Conservation (phyloP, 2,113 vertebrate genomes). For the Gracilinanus agilis region DNA sequence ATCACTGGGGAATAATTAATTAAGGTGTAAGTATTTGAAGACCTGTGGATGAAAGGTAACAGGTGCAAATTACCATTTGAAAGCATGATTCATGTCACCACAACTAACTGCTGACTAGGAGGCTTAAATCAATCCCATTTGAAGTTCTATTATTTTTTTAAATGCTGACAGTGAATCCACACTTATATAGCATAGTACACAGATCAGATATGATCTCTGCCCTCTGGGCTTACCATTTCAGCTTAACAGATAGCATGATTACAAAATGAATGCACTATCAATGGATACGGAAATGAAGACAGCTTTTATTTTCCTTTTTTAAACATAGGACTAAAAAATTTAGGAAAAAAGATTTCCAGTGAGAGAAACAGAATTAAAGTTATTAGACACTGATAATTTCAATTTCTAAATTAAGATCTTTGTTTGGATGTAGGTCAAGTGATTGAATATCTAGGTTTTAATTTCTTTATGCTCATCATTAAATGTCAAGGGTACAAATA, state of each 20-base stretch:
- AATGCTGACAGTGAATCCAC: constrained; percentile 74
- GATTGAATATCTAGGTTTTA: neutral
- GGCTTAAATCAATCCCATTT: constrained; percentile 70
- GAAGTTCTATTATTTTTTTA: constrained; percentile 77
- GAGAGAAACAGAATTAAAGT: neutral
- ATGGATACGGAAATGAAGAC: constrained; percentile 13
- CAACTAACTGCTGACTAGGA: constrained; percentile 75
- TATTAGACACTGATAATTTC: constrained; percentile 6
- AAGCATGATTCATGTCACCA: constrained; percentile 71
- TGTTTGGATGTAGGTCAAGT: constrained; percentile 35
- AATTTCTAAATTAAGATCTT: constrained; percentile 45
- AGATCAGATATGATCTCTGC: constrained; percentile 66
- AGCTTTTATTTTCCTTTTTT: constrained; percentile 30
- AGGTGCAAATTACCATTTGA: constrained; percentile 81
- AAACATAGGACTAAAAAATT: constrained; percentile 14
- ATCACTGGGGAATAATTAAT: constrained; percentile 68
- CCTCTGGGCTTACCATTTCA: constrained; percentile 61
- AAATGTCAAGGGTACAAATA: neutral
- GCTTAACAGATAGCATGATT: constrained; percentile 62
- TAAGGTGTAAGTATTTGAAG: constrained; percentile 62
- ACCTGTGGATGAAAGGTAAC: constrained; percentile 76
- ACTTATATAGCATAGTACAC: constrained; percentile 41
- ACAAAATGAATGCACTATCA: constrained; percentile 43
- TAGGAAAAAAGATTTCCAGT: neutral
- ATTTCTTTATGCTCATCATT: neutral